These are phyloP conservation scores for Sitta europaea DNA, from an alignment of 2,113 vertebrate species.

Conservation along the genomic window DNA sequence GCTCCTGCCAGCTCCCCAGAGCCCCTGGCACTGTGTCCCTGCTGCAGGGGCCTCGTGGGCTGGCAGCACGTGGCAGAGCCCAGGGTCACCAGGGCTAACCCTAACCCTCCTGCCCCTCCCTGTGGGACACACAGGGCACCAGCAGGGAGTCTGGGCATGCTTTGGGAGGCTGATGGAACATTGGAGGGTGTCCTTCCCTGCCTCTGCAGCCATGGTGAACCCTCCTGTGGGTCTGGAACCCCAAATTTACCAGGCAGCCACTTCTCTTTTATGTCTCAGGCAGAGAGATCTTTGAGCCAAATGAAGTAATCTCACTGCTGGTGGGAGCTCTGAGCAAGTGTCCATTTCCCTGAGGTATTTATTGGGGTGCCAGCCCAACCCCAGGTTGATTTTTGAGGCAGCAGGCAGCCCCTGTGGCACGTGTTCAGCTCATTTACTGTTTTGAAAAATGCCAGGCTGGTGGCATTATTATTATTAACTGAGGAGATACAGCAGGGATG, in stretches of 20 bases:
- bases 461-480: not conserved
- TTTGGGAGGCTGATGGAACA: too few species aligned
- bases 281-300: not conserved
- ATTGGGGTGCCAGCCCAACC: not conserved
- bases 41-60: accelerated
- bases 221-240: too few species aligned
- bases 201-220: not conserved
- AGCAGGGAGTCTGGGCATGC: accelerated
- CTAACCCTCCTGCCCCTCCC: too few species aligned
- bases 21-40: not conserved
- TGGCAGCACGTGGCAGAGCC: accelerated
- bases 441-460: constrained; percentile 1
- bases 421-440: not conserved
- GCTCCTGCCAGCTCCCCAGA: not conserved
- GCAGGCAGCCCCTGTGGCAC: not conserved
- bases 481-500: not conserved
- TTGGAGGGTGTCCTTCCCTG: accelerated
- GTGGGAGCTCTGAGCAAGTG: not conserved
- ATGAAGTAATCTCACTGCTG: not conserved
- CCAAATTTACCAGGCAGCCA: accelerated
- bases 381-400: not conserved
- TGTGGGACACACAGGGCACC: too few species aligned
- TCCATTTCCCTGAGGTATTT: not conserved
- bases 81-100: too few species aligned
- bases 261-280: not conserved